These are phyloP conservation scores for Dorcus hopei DNA, from an alignment of 2,888 invertebrate species.

Conservation along the genomic window DNA sequence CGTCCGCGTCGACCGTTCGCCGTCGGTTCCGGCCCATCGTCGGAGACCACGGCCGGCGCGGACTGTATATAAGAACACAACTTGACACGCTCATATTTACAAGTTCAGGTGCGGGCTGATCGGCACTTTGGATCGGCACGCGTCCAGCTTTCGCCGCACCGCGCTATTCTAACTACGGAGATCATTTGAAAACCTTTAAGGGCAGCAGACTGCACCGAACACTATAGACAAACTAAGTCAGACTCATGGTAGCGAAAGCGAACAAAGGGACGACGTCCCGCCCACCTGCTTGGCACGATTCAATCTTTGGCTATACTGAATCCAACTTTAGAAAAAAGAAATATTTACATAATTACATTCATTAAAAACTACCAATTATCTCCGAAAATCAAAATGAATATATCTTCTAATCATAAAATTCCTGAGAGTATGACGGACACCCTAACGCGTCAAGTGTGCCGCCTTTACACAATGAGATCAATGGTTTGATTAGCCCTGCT, in stretches of 20 bases:
- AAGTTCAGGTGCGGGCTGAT: slow-evolving; percentile 45
- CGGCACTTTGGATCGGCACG: slow-evolving; percentile 39
- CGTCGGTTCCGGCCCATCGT: slow-evolving; percentile 14
- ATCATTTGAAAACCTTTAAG: slow-evolving; percentile 50
- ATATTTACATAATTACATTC: slow-evolving; percentile 30
- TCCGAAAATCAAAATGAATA: slow-evolving; percentile 24
- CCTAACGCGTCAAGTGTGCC: slow-evolving; percentile 20
- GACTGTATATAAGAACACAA: slow-evolving; percentile 23
- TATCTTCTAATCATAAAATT: slow-evolving; percentile 41
- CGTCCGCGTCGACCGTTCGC: background rate
- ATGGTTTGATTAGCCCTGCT: slow-evolving; percentile 49
- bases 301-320: slow-evolving; percentile 49
- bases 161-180: slow-evolving; percentile 49
- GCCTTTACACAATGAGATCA: slow-evolving; percentile 46
- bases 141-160: slow-evolving; percentile 45
- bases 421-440: slow-evolving; percentile 44
- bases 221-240: slow-evolving; percentile 33
- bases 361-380: background rate
- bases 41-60: slow-evolving; percentile 14
- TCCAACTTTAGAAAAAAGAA: slow-evolving; percentile 39
- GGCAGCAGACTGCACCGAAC: slow-evolving; percentile 35
- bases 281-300: slow-evolving; percentile 38
- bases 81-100: slow-evolving; percentile 31
- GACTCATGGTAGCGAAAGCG: slow-evolving; percentile 45
- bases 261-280: slow-evolving; percentile 39